Evolutionary conservation across 2,888 invertebrate genomes (phyloP), one percentile per base, ranked within the genome.

Genomic region (Smittia aterrima): DNA sequence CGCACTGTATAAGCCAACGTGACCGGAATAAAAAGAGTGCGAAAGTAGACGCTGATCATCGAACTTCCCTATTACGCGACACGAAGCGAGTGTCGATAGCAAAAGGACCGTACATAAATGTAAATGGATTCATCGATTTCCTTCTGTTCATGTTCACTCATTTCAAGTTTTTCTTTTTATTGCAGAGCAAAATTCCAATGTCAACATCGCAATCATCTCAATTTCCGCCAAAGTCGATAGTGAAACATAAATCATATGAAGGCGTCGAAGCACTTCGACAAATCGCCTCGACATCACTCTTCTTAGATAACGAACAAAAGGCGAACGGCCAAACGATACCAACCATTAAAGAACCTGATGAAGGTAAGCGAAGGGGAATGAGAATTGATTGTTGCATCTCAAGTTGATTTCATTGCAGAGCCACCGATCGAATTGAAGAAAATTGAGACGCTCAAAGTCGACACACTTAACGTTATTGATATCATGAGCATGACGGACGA

Each of bases 1-100:
- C 90, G 80, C 89, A 89, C 79, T 92, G 92, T 84, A 88, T 90
- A 80, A 86, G 87, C 78, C 87, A 88, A 84, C 88, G 88, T 85
- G 86, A 87, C 79, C 86, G 85, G 66, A 84, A 85, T 78, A 86
- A 86, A 82, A 82, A 83, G 77, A 80, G 79, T 73, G 82, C 82
- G 75, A 83, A 83, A 77, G 79, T 82, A 74, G 83, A 83, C 79
- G 82, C 82, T 58, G 83, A 83, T 77, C 83, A 83, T 76, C 82
- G 83, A 20, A 83, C 83, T 62, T 83, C 83, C 74, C 78, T 83
- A 78, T 78, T 83, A 11, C 79, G 82, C 22, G 82, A 81, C 77
- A 74, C 66, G 25, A 83, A 83, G 75, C 80, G 83, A 6, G 82
- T 83, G 32, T 82, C 82, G 16, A 83, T 83, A 76, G 81, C 83